Conservation (phyloP, 37 sponge, comb jelly and placozoan species). For the Chondrosia reniformis region DNA sequence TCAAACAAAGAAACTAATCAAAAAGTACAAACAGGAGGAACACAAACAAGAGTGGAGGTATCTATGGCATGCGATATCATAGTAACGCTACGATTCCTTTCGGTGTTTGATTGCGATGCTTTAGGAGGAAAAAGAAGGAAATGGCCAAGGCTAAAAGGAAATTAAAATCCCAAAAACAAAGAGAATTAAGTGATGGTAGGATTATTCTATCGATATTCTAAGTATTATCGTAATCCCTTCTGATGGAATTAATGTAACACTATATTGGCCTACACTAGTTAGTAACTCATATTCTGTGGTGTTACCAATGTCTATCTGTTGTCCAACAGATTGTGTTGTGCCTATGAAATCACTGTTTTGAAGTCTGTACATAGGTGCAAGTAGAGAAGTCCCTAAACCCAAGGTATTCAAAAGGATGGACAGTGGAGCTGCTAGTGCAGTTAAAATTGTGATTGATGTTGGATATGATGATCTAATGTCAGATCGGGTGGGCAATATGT, state of each 20-base stretch:
- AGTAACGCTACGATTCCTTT: no score
- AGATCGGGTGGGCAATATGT: conserved; percentile 43
- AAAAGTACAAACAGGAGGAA: conserved; percentile 21
- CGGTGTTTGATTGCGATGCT: background rate
- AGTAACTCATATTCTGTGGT: background rate
- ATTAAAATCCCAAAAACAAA: no score
- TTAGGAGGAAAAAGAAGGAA: conserved; percentile 28
- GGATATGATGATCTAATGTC: conserved; percentile 76
- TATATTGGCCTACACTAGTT: no score
- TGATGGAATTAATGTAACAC: no score
- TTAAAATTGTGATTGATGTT: conserved; percentile 69
- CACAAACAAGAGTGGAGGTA: conserved; percentile 33
- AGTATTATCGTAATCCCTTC: no score
- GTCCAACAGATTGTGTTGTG: no score
- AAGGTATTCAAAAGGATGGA: conserved; percentile 40
- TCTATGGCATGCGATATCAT: no score
- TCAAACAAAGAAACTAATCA: conserved; percentile 43
- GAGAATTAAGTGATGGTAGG: no score
- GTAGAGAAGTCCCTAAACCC: background rate
- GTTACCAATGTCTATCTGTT: background rate
- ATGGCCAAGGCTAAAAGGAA: conserved; percentile 33
- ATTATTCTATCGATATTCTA: no score
- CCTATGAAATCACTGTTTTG: no score
- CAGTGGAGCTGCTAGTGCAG: conserved; percentile 33
- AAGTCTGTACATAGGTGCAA: background rate